A percentile compares a stretch with the other conserved stretches of the same genome.
Evolutionary conservation across 2,113 vertebrate genomes (phyloP).

Genomic region (Elanus axillaris): DNA sequence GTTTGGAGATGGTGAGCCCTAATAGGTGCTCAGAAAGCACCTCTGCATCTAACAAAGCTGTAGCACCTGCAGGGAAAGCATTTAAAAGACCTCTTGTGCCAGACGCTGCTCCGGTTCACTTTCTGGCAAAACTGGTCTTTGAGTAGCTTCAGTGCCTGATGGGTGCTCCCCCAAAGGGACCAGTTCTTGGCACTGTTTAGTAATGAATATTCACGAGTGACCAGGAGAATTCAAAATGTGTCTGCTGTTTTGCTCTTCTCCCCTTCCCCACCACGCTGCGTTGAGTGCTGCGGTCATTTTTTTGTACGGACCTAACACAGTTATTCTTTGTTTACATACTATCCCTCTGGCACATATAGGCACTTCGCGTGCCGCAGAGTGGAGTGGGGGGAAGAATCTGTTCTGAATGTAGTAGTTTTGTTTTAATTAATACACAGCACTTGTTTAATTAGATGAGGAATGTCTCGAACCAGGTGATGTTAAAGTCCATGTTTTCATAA

Average conservation of each 20-base stretch:
- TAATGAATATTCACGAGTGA: rapidly evolving
- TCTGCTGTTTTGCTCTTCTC: neutral
- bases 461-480: neutral
- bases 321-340: neutral
- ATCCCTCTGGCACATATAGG: neutral
- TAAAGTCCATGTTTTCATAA: neutral
- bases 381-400: neutral
- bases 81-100: neutral
- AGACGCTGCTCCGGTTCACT: neutral
- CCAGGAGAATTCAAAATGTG: neutral
- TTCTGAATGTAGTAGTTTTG: neutral
- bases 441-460: neutral
- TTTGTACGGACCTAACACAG: neutral
- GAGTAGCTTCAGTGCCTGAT: neutral
- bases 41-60: neutral
- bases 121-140: neutral
- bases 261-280: neutral
- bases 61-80: neutral
- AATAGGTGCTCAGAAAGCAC: rapidly evolving
- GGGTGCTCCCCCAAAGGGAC: neutral
- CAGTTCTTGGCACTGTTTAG: neutral
- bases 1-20: neutral
- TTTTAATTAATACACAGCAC: neutral
- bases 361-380: neutral
- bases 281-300: neutral